Percentiles rank a stretch among this genome's conserved stretches.
phyloP scores from a whole-genome alignment of 2,113 vertebrate species.

The Scopus umbretta region DNA sequence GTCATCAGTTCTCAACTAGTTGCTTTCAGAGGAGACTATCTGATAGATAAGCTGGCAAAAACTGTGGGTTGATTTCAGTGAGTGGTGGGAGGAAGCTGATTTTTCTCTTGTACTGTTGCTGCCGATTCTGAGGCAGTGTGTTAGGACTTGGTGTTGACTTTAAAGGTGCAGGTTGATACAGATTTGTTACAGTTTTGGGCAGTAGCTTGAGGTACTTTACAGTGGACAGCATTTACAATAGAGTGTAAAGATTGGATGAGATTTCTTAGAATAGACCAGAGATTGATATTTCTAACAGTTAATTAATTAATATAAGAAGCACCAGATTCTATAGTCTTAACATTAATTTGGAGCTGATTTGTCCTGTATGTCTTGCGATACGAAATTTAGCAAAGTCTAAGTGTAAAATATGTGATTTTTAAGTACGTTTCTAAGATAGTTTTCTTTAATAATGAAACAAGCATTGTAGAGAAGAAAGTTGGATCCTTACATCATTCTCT shows the following conservation, averaged over 20 bases:
- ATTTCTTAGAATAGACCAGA: background rate
- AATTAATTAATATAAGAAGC: background rate
- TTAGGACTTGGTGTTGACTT: background rate
- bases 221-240: background rate
- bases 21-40: background rate
- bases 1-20: too few relatives aligned
- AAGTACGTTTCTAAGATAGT: background rate
- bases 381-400: background rate
- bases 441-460: background rate
- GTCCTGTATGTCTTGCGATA: background rate
- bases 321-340: background rate
- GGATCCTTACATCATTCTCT: background rate
- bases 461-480: background rate
- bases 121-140: background rate
- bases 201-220: background rate
- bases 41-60: background rate
- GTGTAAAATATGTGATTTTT: background rate
- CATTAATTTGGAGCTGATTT: background rate
- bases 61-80: background rate
- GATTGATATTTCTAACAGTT: background rate
- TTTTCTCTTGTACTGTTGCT: background rate
- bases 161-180: background rate
- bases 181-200: background rate
- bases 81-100: background rate
- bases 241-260: background rate